Evolutionary conservation across 2,113 vertebrate genomes (phyloP), one percentile per base, ranked within the genome.

Genomic region (Poecile atricapillus): DNA sequence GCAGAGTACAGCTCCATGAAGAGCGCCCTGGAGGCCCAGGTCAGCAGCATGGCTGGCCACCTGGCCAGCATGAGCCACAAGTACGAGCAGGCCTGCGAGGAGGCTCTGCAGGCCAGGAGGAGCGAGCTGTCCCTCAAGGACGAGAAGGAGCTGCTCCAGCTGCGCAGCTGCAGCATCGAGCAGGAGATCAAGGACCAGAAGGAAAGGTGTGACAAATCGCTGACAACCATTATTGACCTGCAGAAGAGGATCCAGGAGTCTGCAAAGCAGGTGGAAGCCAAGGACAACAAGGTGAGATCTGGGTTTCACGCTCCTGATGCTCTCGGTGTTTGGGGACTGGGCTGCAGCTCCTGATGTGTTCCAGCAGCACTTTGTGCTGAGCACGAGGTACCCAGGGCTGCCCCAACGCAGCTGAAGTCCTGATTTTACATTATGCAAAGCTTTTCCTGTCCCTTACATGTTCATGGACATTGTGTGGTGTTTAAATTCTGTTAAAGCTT

Each of bases 211-310:
- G 98, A 99, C 43, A 98, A 99, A 47, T 99, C 99, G 0, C 90
- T 99, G 82, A 95, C 95, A 3, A 99, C 99, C 55, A 98, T 99
- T 37, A 92, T 98, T 6, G 98, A 99, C 27, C 96, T 99, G 49
- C 99, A 99, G 98, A 98, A 96, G 92, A 99, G 98, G 64, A 99
- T 99, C 87, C 98, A 99, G 95, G 98, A 97, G 4, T 99, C 99
- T 8, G 98, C 99, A 6, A 98, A 98, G 93, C 99, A 99, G 93
- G 98, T 99, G 11, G 99, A 99, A 93, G 98, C 98, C 28, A 99
- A 99, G 97, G 99, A 99, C 94, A 99, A 99, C 93, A 99, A 99
- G 99, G 99, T 99, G 94, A 43, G 70, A 3, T 55, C 33, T n/a
- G 55, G 63, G 37, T 9, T 22, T 49, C 0, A 1, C 35, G 47